A percentile compares a stretch with the other conserved stretches of the same genome.
Evolutionary conservation across 2,797 vertebrate species (phyloP).

Genomic region (Gouania willdenowi): DNA sequence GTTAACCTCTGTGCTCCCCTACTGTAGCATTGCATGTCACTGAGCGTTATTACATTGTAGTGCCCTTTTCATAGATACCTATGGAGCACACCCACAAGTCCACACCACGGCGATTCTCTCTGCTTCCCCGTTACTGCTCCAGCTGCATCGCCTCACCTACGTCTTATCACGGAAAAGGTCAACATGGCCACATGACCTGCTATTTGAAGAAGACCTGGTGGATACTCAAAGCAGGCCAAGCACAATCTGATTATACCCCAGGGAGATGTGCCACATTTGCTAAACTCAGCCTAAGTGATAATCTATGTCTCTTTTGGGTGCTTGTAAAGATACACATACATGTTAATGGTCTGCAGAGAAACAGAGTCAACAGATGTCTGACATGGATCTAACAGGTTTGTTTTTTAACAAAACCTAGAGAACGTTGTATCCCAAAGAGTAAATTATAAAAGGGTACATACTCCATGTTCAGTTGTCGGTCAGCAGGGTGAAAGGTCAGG

Average conservation of each 20-base stretch:
- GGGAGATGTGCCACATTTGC: conserved; percentile 50
- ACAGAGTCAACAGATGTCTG: conserved; percentile 44
- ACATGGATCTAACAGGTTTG: conserved; percentile 12
- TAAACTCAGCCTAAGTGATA: conserved; percentile 44
- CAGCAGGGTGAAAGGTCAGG: conserved; percentile 43
- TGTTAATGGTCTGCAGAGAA: conserved; percentile 31
- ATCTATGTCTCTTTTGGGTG: conserved; percentile 37
- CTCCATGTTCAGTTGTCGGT: conserved; percentile 3
- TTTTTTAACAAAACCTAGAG: not conserved
- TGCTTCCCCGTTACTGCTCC: conserved; percentile 25
- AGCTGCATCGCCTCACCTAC: conserved; percentile 41
- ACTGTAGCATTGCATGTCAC: conserved; percentile 61
- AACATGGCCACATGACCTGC: conserved; percentile 60
- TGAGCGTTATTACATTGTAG: conserved; percentile 56
- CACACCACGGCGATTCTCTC: conserved; percentile 18
- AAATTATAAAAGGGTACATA: not conserved
- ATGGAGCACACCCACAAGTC: conserved; percentile 38
- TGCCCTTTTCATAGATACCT: conserved; percentile 70
- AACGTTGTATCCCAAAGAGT: not conserved
- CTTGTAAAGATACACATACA: conserved; percentile 58
- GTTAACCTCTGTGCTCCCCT: conserved; percentile 24
- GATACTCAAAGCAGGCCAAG: conserved; percentile 53
- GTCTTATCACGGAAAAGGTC: conserved; percentile 61
- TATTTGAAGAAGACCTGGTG: conserved; percentile 56
- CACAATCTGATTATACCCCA: conserved; percentile 62